Evolutionary conservation across 37 sponge, comb jelly and placozoan genomes (phyloP), one percentile per base, ranked within the genome.

Genomic region (Aphrocallistes beatrix): DNA sequence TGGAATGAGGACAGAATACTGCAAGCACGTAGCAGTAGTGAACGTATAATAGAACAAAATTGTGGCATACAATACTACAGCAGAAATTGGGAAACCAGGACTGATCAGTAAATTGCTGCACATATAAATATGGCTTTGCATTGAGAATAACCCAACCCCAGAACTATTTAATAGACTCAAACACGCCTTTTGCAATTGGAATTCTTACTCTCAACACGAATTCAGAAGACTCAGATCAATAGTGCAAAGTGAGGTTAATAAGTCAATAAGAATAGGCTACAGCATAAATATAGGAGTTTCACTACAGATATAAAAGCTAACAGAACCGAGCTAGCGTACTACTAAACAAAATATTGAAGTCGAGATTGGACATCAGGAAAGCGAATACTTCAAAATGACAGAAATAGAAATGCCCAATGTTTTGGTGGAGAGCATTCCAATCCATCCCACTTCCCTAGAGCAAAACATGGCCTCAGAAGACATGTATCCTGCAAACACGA

Each of bases 301-400:
- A 60, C 28, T 60, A 30, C 75, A 60, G 75, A 60, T 60, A 60
- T 60, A 60, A 60, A 60, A 60, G 75, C 75, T 60, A 60, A 60
- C 75, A 60, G 25, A 60, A 13, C n/a, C 75, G 75, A 60, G 75
- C 75, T 25, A 60, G n/a, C 75, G 25, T 60, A 60, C 75, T 60
- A 60, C 45, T 42, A 42, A 42, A 13, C 13, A 42, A 42, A 42
- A 42, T 42, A 42, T 42, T 42, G 45, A 13, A 42, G 45, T 13
- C 13, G 45, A 42, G 45, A 42, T n/a, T n/a, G n/a, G n/a, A 42
- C 45, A 42, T 42, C 45, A 42, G 45, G 13, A 42, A 42, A 13
- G 13, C 6, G 45, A 42, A 13, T 47, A 47, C 49, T 60, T 60
- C 6, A 60, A 19, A 6, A 60, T 60, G 75, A 60, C 75, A 60